Conservation (phyloP, 2,797 vertebrate genomes). For the Florisuga fusca region DNA sequence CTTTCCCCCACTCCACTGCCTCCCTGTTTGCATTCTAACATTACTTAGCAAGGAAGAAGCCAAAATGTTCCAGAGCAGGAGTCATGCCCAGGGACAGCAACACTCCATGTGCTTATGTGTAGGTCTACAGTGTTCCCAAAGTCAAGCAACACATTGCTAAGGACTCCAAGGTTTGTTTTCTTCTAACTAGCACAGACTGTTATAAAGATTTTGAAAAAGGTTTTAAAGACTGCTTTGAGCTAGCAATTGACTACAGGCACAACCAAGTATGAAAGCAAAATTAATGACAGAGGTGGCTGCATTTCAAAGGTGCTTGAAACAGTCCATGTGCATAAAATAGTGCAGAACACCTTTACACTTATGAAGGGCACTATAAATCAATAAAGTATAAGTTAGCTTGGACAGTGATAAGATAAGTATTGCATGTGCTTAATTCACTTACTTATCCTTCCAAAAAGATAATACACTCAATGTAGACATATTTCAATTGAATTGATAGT, state of each 20-base stretch:
- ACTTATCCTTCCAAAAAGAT: constrained; percentile 71
- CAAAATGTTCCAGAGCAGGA: rapidly evolving
- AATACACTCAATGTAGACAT: constrained; percentile 76
- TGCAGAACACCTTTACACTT: constrained; percentile 54
- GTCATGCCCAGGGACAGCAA: neutral
- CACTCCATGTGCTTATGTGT: neutral
- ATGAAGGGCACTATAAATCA: constrained; percentile 66
- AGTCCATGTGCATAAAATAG: constrained; percentile 15
- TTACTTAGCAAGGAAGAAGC: neutral
- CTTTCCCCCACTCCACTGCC: rapidly evolving
- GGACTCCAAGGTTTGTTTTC: neutral
- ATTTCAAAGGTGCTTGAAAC: constrained; percentile 12
- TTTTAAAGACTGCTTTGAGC: constrained; percentile 1
- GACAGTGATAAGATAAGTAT: constrained; percentile 76
- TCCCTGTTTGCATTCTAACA: neutral
- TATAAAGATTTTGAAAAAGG: neutral
- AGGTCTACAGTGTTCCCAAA: neutral
- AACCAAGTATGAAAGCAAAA: constrained; percentile 24
- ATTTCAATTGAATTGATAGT: constrained; percentile 77
- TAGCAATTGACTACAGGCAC: neutral
- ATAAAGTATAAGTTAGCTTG: constrained; percentile 66
- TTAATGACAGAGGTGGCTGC: neutral
- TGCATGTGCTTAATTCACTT: constrained; percentile 71
- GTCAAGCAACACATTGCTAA: neutral
- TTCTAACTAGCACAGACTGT: neutral